Evolutionary conservation across 2,888 invertebrate genomes (phyloP).

Genomic region (Shargacucullia verbasci): DNA sequence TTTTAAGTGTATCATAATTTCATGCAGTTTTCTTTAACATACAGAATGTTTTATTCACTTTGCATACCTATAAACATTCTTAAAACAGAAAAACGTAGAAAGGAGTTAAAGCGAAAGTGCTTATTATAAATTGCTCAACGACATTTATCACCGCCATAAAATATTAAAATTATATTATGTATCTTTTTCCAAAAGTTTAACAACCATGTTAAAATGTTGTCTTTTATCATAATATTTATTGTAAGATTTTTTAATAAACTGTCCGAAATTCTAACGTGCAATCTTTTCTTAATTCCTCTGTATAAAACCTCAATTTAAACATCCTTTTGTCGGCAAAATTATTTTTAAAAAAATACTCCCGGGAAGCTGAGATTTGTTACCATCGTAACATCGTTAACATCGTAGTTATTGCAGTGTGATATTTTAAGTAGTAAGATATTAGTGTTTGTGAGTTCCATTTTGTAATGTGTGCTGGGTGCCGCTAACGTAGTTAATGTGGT

Average conservation of each 20-base stretch:
- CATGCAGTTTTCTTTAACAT: too few species aligned
- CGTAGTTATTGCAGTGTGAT: constrained; percentile 49
- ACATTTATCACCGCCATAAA: background rate
- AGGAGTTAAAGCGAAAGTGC: background rate
- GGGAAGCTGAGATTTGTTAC: constrained; percentile 80
- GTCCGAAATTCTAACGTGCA: constrained; percentile 58
- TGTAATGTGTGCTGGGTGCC: constrained; percentile 58
- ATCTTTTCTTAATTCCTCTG: constrained; percentile 55
- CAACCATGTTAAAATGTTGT: constrained; percentile 37
- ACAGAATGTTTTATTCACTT: background rate
- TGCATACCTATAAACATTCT: background rate
- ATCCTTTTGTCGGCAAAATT: constrained; percentile 8
- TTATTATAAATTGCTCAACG: constrained; percentile 1
- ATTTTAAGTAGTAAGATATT: constrained; percentile 46
- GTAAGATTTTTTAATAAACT: constrained; percentile 68
- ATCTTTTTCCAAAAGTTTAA: constrained; percentile 5
- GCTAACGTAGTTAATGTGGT: constrained; percentile 66
- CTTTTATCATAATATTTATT: constrained; percentile 46
- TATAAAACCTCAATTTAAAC: constrained; percentile 26
- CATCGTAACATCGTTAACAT: too few species aligned
- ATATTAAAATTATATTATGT: constrained; percentile 6
- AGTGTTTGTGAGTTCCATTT: constrained; percentile 57
- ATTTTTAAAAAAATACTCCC: constrained; percentile 57
- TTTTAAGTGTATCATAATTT: background rate
- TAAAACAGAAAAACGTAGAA: background rate